Evolutionary conservation across 2,888 invertebrate species (phyloP).

Genomic region (Mythimna vitellina): DNA sequence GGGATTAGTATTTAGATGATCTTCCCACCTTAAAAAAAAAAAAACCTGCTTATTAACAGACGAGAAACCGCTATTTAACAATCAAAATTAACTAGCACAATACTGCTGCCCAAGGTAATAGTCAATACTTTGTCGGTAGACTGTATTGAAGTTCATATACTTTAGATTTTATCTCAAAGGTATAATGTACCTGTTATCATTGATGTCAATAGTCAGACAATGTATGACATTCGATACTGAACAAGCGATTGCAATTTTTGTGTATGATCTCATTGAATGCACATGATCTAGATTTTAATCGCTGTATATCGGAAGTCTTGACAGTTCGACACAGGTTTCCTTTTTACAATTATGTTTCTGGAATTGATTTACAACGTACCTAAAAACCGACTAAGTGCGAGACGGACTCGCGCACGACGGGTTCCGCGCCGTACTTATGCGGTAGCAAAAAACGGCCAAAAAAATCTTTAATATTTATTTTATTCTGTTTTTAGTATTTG

Average conservation of each 20-base stretch:
- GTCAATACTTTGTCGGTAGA: slow-evolving; percentile 6
- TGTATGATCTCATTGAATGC: slow-evolving; percentile 32
- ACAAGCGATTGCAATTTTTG: slow-evolving; percentile 24
- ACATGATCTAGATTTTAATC: slow-evolving; percentile 36
- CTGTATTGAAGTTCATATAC: slow-evolving; percentile 5
- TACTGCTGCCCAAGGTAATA: background rate
- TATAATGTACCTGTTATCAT: slow-evolving; percentile 28
- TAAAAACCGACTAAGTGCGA: no score
- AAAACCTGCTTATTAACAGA: no score
- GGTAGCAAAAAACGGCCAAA: no score
- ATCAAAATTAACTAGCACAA: background rate
- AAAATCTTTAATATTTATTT: no score
- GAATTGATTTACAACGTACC: background rate
- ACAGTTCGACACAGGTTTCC: slow-evolving; percentile 9
- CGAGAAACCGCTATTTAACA: background rate
- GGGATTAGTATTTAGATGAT: no score
- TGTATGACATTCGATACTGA: slow-evolving; percentile 1
- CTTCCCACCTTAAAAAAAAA: no score
- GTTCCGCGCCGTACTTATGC: no score
- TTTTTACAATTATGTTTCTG: slow-evolving; percentile 18
- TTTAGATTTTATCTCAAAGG: slow-evolving; percentile 25
- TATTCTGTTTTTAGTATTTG: no score
- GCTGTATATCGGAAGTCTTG: slow-evolving; percentile 20
- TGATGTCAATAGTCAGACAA: slow-evolving; percentile 21
- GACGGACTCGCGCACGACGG: no score